A percentile compares a stretch with the other conserved stretches of the same genome.
These are phyloP conservation scores for Cryptoblepharus egeriae DNA, from an alignment of 2,797 vertebrate genomes.

Conservation along the genomic window DNA sequence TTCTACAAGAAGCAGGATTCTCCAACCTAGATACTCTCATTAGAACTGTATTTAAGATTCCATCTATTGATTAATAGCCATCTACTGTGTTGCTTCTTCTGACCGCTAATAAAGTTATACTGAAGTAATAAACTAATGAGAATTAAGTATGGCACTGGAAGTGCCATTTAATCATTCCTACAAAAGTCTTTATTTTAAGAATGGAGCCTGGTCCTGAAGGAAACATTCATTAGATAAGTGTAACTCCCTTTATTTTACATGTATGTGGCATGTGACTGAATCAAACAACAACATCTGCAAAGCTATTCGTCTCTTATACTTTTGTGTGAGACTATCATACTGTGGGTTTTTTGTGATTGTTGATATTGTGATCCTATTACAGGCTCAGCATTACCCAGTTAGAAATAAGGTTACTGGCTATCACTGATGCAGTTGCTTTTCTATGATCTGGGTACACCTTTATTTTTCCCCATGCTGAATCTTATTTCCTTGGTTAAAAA, in stretches of 20 bases:
- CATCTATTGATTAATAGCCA: constrained; percentile 27
- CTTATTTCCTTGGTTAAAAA: background rate
- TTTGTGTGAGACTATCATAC: constrained; percentile 5
- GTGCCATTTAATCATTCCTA: constrained; percentile 23
- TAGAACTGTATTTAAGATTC: constrained; percentile 25
- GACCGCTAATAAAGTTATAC: constrained; percentile 25
- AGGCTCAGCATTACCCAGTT: background rate
- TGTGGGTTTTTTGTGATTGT: background rate
- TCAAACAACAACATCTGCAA: background rate
- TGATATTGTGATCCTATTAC: constrained; percentile 23
- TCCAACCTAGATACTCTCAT: background rate
- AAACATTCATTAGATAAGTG: constrained; percentile 30
- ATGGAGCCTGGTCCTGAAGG: constrained; percentile 14
- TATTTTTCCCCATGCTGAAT: background rate
- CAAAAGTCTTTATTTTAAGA: constrained; percentile 24
- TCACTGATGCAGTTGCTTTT: constrained; percentile 19
- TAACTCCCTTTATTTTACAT: constrained; percentile 26
- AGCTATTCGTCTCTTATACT: background rate
- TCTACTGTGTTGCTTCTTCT: constrained; percentile 27
- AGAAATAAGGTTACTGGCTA: constrained; percentile 11
- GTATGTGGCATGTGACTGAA: background rate
- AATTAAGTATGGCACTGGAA: constrained; percentile 17
- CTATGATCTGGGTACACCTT: background rate
- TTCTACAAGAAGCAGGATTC: constrained; percentile 4
- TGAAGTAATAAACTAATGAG: constrained; percentile 48